Percentiles rank a stretch among this genome's conserved stretches.
Evolutionary conservation across 2,113 vertebrate genomes (phyloP).

Genomic region (Marmota flaviventris): DNA sequence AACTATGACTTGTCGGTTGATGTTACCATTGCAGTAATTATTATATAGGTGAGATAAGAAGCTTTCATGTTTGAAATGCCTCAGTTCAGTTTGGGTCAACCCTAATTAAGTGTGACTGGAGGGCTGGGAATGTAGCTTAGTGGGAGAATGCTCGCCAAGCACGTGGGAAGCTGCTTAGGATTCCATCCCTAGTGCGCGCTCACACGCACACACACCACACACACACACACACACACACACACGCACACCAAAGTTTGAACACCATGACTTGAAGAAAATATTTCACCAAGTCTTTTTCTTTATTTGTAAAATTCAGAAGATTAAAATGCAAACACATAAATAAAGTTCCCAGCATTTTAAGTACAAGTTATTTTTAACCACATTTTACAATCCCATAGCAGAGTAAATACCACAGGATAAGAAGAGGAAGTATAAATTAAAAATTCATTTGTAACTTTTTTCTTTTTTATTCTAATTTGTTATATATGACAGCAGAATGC

Average conservation of each 20-base stretch:
- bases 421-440: not conserved
- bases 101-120: not conserved
- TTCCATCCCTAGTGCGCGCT: too few relatives aligned
- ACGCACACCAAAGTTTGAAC: not conserved
- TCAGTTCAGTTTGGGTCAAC: not conserved
- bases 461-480: too few relatives aligned
- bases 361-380: not conserved
- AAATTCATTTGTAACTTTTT: not conserved
- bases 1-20: not conserved
- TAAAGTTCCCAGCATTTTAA: not conserved
- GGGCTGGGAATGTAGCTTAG: too few relatives aligned
- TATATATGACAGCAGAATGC: too few relatives aligned
- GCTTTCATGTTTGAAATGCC: not conserved
- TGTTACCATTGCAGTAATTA: not conserved
- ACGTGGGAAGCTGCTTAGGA: too few relatives aligned
- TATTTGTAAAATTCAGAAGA: conserved; percentile 5
- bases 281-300: conserved; percentile 5
- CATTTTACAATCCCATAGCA: not conserved
- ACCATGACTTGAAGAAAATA: not conserved
- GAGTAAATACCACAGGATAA: not conserved
- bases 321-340: not conserved
- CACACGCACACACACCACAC: too few relatives aligned
- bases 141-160: too few relatives aligned
- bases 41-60: not conserved
- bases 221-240: too few relatives aligned